Percentiles rank a stretch among this genome's conserved stretches.
phyloP scores from a whole-genome alignment of 2,888 invertebrate genomes.

The Trissolcus brochymenae region DNA sequence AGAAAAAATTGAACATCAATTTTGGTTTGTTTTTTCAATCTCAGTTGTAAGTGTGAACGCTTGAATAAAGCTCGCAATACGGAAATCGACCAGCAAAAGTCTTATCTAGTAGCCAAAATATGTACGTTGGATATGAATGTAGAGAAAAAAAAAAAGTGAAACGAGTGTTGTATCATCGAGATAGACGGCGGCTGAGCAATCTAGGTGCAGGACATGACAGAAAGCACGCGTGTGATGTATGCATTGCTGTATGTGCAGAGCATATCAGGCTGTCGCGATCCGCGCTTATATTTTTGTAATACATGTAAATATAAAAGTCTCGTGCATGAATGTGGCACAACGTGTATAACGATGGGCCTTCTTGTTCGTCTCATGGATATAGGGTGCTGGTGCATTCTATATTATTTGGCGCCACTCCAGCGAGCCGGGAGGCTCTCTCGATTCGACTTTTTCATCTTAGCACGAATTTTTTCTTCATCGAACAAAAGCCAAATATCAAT shows the following conservation, averaged over 20 bases:
- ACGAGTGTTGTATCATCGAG: slow-evolving; percentile 64
- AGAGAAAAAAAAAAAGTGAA: slow-evolving; percentile 16
- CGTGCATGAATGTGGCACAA: slow-evolving; percentile 48
- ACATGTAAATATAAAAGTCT: slow-evolving; percentile 73
- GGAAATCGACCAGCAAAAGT: slow-evolving; percentile 10
- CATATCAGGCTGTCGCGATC: slow-evolving; percentile 62
- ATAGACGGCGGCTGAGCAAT: slow-evolving; percentile 36
- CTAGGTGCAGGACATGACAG: slow-evolving; percentile 63
- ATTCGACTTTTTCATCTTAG: slow-evolving; percentile 75
- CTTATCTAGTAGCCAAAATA: slow-evolving; percentile 5
- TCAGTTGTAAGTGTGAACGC: too few relatives aligned
- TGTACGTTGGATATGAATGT: background rate
- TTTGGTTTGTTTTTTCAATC: too few relatives aligned
- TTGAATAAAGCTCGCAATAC: background rate
- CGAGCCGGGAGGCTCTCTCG: slow-evolving; percentile 73
- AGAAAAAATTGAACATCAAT: too few relatives aligned
- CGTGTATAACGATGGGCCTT: slow-evolving; percentile 36
- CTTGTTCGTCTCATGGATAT: slow-evolving; percentile 57
- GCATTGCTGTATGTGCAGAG: slow-evolving; percentile 60
- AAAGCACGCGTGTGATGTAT: slow-evolving; percentile 65
- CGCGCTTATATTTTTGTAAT: slow-evolving; percentile 68
- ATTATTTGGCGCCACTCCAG: slow-evolving; percentile 76
- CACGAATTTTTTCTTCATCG: slow-evolving; percentile 64
- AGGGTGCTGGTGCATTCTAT: slow-evolving; percentile 68
- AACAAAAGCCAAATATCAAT: slow-evolving; percentile 64